Evolutionary conservation across 2,888 invertebrate genomes (phyloP), one percentile per base, ranked within the genome.

Genomic region (Uloborus plumipes): DNA sequence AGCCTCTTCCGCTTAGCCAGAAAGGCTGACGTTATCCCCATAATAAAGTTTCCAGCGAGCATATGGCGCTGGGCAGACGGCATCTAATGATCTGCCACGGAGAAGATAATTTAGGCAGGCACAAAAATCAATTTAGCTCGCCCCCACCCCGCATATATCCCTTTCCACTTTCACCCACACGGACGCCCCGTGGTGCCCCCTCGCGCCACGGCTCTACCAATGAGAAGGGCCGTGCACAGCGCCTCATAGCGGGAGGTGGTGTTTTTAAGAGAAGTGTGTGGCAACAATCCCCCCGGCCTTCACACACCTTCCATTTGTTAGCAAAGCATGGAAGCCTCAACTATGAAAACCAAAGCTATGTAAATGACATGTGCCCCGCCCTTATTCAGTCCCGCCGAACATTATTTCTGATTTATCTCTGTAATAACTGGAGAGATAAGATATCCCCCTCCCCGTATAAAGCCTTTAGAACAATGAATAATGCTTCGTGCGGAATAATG

Each of bases 101-200:
- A 74, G 66, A 69, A 62, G 80, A 80, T 80, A 80, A 80, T 73
- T 80, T 73, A 72, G 72, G 72, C 61, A 61, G 51, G 67, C 72
- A 72, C 79, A 79, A 73, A 80, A 80, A 80, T 80, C 79, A 80
- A 80, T 80, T 80, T 73, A 64, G 55, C 66, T 67, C 73, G 50
- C 55, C 65, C 55, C 47, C 71, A 67, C 69, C 47, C 18, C 58
- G 9, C 39, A 39, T 39, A 39, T 39, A 39, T 49, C 61, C 71
- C 51, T 70, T 58, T 49, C 73, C 62, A 73, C 73, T 73, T 73
- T 73, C 73, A 64, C 73, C 73, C 67, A 75, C 66, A 20, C 22
- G 31, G 75, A 58, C 67, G 50, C 67, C 75, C 75, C 58, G 51
- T 26, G 50, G 75, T 22, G 75, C 75, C 66, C 49, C 55, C 18